Percentiles rank a stretch among this genome's conserved stretches.
Evolutionary conservation across 2,113 vertebrate genomes (phyloP).

Genomic region (Agapornis roseicollis): DNA sequence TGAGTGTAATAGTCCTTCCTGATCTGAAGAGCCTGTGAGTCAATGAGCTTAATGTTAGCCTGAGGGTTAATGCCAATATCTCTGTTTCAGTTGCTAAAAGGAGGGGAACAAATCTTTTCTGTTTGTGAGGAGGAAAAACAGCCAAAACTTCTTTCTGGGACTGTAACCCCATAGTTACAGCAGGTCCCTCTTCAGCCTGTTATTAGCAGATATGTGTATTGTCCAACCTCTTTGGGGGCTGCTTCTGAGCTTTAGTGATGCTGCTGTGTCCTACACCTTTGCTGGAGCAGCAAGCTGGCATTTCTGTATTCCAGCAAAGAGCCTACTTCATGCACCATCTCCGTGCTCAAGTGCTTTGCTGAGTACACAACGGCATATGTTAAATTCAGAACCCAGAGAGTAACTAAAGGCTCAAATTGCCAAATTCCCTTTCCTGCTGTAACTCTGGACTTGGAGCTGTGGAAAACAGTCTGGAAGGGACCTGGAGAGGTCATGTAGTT

Average conservation of each 20-base stretch:
- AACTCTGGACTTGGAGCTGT: not conserved
- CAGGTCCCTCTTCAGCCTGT: not conserved
- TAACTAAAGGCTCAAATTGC: not conserved
- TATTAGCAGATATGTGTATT: not conserved
- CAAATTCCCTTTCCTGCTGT: not conserved
- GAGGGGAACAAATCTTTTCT: not conserved
- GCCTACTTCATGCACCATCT: not conserved
- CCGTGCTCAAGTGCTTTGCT: accelerated
- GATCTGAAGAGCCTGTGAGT: conserved; percentile 3
- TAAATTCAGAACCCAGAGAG: not conserved
- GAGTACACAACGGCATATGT: not conserved
- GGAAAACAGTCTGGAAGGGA: not conserved
- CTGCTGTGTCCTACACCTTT: not conserved
- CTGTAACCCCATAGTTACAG: not conserved
- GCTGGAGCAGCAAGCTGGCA: not conserved
- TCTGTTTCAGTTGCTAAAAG: not conserved
- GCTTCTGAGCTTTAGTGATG: not conserved
- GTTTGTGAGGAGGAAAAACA: not conserved
- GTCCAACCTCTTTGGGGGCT: not conserved
- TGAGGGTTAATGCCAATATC: not conserved
- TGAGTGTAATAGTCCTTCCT: not conserved
- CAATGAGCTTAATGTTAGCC: not conserved
- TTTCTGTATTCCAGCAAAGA: not conserved
- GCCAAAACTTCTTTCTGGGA: not conserved
- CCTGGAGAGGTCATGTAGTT: not conserved